Conservation (phyloP, 1,140 invertebrate genomes). For the Stegodyphus mimosarum region DNA sequence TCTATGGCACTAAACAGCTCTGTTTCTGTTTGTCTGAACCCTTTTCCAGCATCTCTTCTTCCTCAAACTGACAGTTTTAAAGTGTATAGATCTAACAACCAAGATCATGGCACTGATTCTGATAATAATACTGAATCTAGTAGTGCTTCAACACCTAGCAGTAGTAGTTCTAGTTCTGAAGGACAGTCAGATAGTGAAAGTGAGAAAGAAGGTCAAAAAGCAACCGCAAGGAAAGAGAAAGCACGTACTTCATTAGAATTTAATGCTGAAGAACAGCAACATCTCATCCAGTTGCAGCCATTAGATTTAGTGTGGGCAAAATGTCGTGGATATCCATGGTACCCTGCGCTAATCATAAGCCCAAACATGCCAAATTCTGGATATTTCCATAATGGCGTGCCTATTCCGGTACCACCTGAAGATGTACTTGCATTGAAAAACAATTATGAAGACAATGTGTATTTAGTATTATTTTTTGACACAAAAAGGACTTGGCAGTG, state of each 20-base stretch:
- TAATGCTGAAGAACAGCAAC: slow-evolving; percentile 55
- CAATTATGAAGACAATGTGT: slow-evolving; percentile 83
- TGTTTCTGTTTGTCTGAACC: slow-evolving; percentile 8
- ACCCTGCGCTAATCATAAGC: slow-evolving; percentile 94
- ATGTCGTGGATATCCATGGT: slow-evolving; percentile 96
- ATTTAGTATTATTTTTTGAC: slow-evolving; percentile 94
- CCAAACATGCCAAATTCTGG: slow-evolving; percentile 90
- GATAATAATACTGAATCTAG: slow-evolving; percentile 59
- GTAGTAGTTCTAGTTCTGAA: slow-evolving; percentile 5
- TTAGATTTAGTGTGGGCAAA: slow-evolving; percentile 96
- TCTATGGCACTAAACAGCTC: neutral
- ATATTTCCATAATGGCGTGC: slow-evolving; percentile 91
- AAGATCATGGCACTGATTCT: slow-evolving; percentile 57
- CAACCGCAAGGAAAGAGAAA: neutral
- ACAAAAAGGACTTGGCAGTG: slow-evolving; percentile 97
- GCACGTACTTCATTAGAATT: slow-evolving; percentile 50
- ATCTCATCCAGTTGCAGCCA: slow-evolving; percentile 75
- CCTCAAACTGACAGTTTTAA: slow-evolving; percentile 72
- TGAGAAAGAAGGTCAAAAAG: slow-evolving; percentile 37
- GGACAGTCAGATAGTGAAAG: slow-evolving; percentile 63
- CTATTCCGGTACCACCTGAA: slow-evolving; percentile 90
- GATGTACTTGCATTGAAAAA: slow-evolving; percentile 86
- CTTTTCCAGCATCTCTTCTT: slow-evolving; percentile 45
- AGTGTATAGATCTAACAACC: slow-evolving; percentile 70
- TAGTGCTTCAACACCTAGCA: slow-evolving; percentile 13